These are phyloP conservation scores for Naja naja DNA, from an alignment of 2,113 vertebrate genomes.

Conservation along the genomic window DNA sequence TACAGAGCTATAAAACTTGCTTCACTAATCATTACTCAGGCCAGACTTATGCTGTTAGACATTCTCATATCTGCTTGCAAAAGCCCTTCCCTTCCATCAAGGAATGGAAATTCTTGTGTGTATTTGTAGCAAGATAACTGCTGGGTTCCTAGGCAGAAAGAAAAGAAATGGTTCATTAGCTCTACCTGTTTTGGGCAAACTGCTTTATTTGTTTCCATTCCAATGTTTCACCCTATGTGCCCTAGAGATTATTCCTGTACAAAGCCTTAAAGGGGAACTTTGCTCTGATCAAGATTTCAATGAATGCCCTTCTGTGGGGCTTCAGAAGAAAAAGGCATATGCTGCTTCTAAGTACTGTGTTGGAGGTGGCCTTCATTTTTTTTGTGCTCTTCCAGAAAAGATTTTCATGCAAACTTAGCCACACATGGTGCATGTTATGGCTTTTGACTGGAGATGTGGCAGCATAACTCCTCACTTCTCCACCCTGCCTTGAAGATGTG, in stretches of 20 bases:
- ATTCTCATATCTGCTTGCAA: neutral
- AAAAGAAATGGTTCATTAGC: neutral
- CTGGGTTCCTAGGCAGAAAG: neutral
- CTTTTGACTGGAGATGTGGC: neutral
- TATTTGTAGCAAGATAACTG: neutral
- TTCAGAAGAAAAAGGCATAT: neutral
- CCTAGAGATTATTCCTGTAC: neutral
- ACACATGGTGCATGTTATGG: neutral
- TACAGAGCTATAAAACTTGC: neutral
- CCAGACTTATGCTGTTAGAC: neutral
- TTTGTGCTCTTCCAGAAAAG: neutral
- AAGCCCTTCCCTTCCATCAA: neutral
- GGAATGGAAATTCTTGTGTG: neutral
- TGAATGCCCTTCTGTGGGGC: neutral
- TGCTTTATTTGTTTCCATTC: neutral
- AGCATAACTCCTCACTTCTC: neutral
- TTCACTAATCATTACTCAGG: neutral
- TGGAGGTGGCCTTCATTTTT: neutral
- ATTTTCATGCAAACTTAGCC: neutral
- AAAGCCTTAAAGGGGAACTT: neutral
- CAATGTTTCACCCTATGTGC: neutral
- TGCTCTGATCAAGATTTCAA: neutral
- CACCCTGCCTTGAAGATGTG: neutral
- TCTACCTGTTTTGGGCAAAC: neutral
- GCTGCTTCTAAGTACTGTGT: neutral